These are phyloP conservation scores for Drosophila bocqueti DNA, from an alignment of 1,140 invertebrate genomes.

Conservation along the genomic window DNA sequence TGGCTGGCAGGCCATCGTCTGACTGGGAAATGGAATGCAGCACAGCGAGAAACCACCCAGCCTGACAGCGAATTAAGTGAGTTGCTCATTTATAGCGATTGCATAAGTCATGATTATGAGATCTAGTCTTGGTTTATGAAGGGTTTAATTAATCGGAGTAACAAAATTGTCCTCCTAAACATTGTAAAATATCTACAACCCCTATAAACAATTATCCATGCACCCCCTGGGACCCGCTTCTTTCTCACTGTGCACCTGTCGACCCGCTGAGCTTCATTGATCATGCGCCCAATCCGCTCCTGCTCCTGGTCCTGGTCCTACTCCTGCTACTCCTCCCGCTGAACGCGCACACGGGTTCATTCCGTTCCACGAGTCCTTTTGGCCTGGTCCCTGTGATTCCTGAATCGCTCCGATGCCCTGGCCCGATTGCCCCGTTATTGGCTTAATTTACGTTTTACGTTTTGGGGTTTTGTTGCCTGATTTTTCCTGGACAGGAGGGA, in stretches of 20 bases:
- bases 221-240: not conserved
- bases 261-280: slow-evolving; percentile 57
- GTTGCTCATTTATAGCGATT: not conserved
- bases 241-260: slow-evolving; percentile 23
- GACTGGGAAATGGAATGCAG: slow-evolving; percentile 26
- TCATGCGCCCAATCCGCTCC: slow-evolving; percentile 50
- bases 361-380: slow-evolving; percentile 33
- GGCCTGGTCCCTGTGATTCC: slow-evolving; percentile 36
- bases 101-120: slow-evolving; percentile 1
- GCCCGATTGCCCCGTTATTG: slow-evolving; percentile 58
- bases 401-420: slow-evolving; percentile 36
- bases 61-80: not conserved
- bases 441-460: slow-evolving; percentile 80
- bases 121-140: no score
- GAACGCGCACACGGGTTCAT: slow-evolving; percentile 22
- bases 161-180: not conserved
- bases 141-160: not conserved
- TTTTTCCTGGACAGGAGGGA: slow-evolving; percentile 28
- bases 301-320: not conserved
- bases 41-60: slow-evolving; percentile 31
- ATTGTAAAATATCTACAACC: not conserved
- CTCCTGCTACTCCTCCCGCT: not conserved
- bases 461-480: slow-evolving; percentile 62
- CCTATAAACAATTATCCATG: not conserved
- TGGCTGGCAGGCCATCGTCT: slow-evolving; percentile 17